These are phyloP conservation scores for Smithornis capensis DNA, from an alignment of 2,113 vertebrate species.

Conservation along the genomic window DNA sequence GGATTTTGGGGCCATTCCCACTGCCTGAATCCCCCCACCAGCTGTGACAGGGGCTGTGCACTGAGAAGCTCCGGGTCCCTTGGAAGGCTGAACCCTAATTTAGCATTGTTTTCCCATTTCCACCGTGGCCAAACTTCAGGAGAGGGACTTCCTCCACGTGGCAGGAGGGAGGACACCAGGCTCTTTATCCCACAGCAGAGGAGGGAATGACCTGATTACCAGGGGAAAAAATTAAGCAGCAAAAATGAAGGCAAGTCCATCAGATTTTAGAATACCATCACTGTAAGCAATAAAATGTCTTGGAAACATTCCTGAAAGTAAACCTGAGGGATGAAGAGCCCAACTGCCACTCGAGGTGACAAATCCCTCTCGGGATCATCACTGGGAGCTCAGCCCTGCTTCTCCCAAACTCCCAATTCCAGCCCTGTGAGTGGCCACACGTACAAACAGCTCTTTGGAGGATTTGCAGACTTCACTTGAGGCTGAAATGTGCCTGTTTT, in stretches of 20 bases:
- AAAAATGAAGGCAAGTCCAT: background rate
- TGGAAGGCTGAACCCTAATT: background rate
- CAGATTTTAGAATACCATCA: background rate
- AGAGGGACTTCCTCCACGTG: background rate
- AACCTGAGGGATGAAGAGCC: background rate
- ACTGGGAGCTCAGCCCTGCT: background rate
- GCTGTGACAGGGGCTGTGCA: background rate
- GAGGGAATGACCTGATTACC: background rate
- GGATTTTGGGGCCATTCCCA: background rate
- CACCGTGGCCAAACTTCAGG: background rate
- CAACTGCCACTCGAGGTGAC: rapidly evolving
- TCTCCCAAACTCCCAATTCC: background rate
- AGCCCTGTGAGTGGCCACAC: background rate
- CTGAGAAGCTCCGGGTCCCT: background rate
- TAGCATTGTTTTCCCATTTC: background rate
- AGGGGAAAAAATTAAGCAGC: background rate
- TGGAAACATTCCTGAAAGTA: background rate
- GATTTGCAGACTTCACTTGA: background rate
- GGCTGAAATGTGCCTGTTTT: background rate
- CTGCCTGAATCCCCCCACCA: background rate
- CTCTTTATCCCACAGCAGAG: background rate
- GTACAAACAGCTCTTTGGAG: background rate
- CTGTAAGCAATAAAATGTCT: background rate
- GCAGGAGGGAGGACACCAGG: background rate
- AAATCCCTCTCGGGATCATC: background rate